phyloP scores from a whole-genome alignment of 2,888 invertebrate species.

The Callinectes sapidus region DNA sequence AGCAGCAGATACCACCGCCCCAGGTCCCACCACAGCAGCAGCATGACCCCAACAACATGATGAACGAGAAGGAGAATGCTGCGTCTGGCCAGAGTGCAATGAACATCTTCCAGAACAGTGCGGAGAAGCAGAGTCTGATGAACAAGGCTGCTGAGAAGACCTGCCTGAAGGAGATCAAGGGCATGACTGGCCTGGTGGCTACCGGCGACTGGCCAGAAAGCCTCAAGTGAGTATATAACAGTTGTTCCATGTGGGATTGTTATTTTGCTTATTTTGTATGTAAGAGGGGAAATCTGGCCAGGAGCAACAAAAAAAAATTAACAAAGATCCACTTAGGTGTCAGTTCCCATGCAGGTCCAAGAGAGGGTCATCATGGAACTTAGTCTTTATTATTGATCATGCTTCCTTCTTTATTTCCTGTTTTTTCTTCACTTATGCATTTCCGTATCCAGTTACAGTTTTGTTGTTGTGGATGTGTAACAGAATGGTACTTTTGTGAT shows the following conservation, averaged over 20 bases:
- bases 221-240: slow-evolving; percentile 60
- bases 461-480: no score
- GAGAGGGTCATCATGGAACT: no score
- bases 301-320: no score
- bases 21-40: slow-evolving; percentile 34
- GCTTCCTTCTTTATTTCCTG: no score
- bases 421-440: no score
- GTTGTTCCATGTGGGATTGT: background rate
- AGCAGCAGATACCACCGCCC: background rate
- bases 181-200: slow-evolving; percentile 54
- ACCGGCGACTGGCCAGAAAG: slow-evolving; percentile 71
- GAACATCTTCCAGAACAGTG: slow-evolving; percentile 7
- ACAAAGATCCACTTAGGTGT: no score
- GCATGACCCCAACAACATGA: slow-evolving; percentile 31
- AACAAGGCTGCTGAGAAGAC: slow-evolving; percentile 47
- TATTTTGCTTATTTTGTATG: no score
- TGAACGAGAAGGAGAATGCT: slow-evolving; percentile 1
- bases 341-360: no score
- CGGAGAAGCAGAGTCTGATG: background rate
- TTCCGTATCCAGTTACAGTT: no score
- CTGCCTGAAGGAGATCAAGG: slow-evolving; percentile 42
- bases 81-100: background rate
- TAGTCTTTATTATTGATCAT: no score
- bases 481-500: no score
- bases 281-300: no score